Conservation (phyloP, 2,113 vertebrate genomes). For the Petrocephalus microphthalmus region DNA sequence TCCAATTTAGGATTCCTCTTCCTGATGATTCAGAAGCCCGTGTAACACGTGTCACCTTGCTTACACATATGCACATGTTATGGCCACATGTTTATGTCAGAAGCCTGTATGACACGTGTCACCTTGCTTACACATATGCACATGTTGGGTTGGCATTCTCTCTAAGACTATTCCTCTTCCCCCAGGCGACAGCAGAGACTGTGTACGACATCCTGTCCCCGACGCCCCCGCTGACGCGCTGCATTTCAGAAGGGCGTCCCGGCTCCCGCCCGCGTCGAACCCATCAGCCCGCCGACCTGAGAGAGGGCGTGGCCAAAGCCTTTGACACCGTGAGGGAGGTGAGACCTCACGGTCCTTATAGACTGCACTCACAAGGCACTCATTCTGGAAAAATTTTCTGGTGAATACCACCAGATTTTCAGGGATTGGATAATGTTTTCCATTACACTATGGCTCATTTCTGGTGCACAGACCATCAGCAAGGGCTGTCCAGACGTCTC, state of each 20-base stretch:
- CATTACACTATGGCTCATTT: background rate
- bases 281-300: slow-evolving; percentile 78
- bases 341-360: background rate
- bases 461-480: background rate
- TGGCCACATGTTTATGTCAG: too few relatives aligned
- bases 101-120: background rate
- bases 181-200: slow-evolving; percentile 81
- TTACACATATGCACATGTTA: background rate
- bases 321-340: slow-evolving; percentile 87
- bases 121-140: background rate
- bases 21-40: background rate
- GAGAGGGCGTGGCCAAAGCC: slow-evolving; percentile 84
- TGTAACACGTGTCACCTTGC: background rate
- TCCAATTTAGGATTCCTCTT: background rate
- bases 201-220: slow-evolving; percentile 90
- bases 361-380: background rate
- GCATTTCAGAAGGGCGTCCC: slow-evolving; percentile 66
- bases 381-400: background rate
- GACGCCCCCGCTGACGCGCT: slow-evolving; percentile 69
- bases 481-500: background rate
- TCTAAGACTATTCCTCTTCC: background rate
- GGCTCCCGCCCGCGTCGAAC: slow-evolving; percentile 59
- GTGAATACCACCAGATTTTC: background rate
- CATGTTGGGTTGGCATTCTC: background rate
- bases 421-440: background rate